Percentiles rank a stretch among this genome's conserved stretches.
phyloP scores from a whole-genome alignment of 2,888 invertebrate species.

The Phyllotreta cruciferae region DNA sequence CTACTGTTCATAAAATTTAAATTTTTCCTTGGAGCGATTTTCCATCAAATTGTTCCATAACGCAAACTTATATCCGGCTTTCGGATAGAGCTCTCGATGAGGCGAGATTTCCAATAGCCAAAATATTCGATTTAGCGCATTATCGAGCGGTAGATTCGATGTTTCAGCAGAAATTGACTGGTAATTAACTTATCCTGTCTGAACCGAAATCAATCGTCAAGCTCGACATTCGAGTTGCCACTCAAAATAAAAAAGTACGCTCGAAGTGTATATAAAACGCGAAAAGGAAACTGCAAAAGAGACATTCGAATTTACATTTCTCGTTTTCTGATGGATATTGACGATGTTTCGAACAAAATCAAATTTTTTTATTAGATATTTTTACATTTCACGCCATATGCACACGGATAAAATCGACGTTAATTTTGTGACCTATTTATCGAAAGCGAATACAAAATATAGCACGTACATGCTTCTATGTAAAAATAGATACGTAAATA shows the following conservation, averaged over 20 bases:
- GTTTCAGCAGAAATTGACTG: constrained; percentile 40
- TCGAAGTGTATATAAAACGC: constrained; percentile 15
- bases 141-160: constrained; percentile 35
- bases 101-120: constrained; percentile 30
- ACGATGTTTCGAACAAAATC: constrained; percentile 6
- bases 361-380: background rate
- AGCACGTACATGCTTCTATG: too few species aligned
- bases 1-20: constrained; percentile 18
- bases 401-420: too few species aligned
- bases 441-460: too few species aligned
- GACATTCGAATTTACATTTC: constrained; percentile 20
- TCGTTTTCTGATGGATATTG: constrained; percentile 2
- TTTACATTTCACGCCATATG: too few species aligned
- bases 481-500: too few species aligned
- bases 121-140: constrained; percentile 39
- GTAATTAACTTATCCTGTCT: constrained; percentile 41
- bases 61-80: constrained; percentile 85
- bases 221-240: constrained; percentile 25
- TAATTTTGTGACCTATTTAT: too few species aligned
- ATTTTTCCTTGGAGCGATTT: constrained; percentile 57
- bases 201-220: constrained; percentile 34
- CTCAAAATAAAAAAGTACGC: constrained; percentile 24
- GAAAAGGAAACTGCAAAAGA: constrained; percentile 14
- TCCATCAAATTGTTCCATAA: constrained; percentile 78
- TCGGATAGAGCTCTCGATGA: constrained; percentile 34